Evolutionary conservation across 2,113 vertebrate genomes (phyloP).

Genomic region (Ginglymostoma cirratum): DNA sequence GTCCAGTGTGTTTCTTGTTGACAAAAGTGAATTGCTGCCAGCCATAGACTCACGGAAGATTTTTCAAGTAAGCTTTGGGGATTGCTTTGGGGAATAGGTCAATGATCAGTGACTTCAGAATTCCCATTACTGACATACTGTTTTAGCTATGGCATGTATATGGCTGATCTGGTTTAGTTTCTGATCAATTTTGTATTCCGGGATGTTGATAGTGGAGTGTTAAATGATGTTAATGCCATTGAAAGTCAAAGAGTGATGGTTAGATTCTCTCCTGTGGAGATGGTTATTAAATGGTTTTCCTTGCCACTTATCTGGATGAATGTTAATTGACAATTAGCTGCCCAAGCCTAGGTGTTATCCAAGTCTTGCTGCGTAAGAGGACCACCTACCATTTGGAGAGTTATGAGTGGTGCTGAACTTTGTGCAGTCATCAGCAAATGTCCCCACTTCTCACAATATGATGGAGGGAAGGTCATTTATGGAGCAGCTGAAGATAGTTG

Average conservation of each 20-base stretch:
- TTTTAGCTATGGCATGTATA: background rate
- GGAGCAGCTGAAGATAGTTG: background rate
- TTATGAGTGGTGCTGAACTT: background rate
- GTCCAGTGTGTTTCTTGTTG: too few relatives aligned
- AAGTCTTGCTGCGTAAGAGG: background rate
- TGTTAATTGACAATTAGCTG: background rate
- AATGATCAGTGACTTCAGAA: background rate
- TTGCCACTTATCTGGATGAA: background rate
- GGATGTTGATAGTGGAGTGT: too few relatives aligned
- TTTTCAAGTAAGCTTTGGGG: too few relatives aligned
- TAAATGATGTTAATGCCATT: background rate
- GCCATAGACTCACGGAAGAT: too few relatives aligned
- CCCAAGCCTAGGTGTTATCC: background rate
- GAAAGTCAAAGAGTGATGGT: too few relatives aligned
- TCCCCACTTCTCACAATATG: background rate
- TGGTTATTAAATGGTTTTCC: background rate
- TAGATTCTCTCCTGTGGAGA: too few relatives aligned
- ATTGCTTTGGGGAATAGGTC: background rate
- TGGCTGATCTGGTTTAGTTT: background rate
- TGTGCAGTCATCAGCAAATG: background rate
- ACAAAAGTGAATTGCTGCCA: too few relatives aligned
- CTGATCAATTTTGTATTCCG: background rate
- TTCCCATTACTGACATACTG: background rate
- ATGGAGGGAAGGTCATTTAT: background rate
- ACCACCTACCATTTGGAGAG: background rate